Conservation (phyloP, 2,888 invertebrate species). For the Malthinus seriepunctatus region DNA sequence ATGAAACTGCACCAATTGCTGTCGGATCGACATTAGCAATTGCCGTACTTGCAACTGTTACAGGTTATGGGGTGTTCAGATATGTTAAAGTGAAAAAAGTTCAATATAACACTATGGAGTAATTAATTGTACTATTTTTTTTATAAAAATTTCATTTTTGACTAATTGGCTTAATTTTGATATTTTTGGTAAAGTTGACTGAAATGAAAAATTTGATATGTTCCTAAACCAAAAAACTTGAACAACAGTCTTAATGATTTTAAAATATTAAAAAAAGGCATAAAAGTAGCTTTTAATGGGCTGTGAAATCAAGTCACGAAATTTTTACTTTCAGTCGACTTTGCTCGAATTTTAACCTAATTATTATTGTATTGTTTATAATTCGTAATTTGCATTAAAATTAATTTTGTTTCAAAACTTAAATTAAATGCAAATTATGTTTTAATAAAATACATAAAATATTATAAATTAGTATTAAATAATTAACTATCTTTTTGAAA, state of each 20-base stretch:
- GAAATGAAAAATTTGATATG: no score
- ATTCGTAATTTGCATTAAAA: no score
- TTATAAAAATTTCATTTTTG: not conserved
- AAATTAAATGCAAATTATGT: no score
- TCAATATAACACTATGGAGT: slow-evolving; percentile 91
- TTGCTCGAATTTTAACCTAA: not conserved
- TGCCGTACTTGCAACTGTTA: slow-evolving; percentile 77
- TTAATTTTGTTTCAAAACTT: no score
- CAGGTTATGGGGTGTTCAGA: slow-evolving; percentile 84
- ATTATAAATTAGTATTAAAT: no score
- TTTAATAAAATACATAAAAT: no score
- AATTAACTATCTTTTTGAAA: not conserved
- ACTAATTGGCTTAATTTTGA: not conserved
- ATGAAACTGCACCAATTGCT: slow-evolving; percentile 84
- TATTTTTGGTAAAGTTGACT: not conserved
- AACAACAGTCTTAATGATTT: not conserved
- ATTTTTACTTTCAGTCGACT: not conserved
- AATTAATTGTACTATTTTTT: slow-evolving; percentile 45
- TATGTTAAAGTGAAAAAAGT: slow-evolving; percentile 89
- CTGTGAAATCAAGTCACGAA: not conserved
- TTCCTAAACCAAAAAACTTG: not conserved
- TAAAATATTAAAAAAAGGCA: no score
- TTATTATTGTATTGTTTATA: no score
- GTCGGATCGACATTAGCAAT: slow-evolving; percentile 84
- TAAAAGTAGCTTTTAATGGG: not conserved